Conservation (phyloP, 1,140 invertebrate genomes). For the Cotesia typhae region DNA sequence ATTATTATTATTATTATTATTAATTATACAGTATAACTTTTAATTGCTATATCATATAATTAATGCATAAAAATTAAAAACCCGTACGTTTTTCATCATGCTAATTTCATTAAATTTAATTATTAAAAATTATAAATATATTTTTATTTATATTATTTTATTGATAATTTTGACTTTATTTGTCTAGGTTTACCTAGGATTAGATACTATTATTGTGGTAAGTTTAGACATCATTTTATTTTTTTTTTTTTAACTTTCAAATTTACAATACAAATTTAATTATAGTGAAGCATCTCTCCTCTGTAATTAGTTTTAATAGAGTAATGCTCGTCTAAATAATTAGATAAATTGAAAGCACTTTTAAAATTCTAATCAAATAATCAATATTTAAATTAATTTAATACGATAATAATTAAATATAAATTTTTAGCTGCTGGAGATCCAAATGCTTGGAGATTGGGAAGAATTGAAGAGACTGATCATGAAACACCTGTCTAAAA, state of each 20-base stretch:
- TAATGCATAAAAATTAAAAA: too few relatives aligned
- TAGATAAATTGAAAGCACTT: constrained; percentile 8
- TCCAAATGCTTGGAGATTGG: constrained; percentile 81
- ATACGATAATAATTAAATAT: not conserved
- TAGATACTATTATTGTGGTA: constrained; percentile 75
- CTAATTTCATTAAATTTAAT: not conserved
- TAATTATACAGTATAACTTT: too few relatives aligned
- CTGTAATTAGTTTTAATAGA: not conserved
- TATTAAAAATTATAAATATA: constrained; percentile 1
- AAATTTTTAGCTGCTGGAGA: constrained; percentile 71
- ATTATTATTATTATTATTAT: too few relatives aligned
- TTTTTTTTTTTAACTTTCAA: not conserved
- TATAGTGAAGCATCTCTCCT: constrained; percentile 19
- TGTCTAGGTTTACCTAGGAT: constrained; percentile 72
- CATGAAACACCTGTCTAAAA: constrained; percentile 82
- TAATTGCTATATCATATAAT: too few relatives aligned
- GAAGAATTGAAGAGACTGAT: constrained; percentile 82
- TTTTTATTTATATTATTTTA: not conserved
- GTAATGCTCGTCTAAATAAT: not conserved
- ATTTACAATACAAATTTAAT: not conserved
- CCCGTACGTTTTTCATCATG: too few relatives aligned
- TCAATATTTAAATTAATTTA: constrained; percentile 42
- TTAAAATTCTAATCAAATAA: constrained; percentile 15
- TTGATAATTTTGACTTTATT: constrained; percentile 50
- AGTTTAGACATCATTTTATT: constrained; percentile 54